phyloP scores from a whole-genome alignment of 2,888 invertebrate genomes.

The Agriotes lineatus region DNA sequence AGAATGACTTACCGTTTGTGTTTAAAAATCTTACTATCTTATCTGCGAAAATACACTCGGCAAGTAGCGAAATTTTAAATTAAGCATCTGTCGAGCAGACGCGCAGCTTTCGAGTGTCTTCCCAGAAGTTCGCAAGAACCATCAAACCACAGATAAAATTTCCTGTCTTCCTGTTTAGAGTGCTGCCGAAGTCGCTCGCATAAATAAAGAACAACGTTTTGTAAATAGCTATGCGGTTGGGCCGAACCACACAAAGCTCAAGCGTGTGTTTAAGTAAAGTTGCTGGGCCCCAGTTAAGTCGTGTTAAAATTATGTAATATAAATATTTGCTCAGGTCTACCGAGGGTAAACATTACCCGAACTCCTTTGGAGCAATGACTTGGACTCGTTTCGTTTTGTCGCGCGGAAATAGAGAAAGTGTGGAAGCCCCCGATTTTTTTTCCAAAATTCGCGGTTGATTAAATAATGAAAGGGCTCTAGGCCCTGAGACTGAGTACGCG shows the following conservation, averaged over 20 bases:
- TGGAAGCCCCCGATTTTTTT: too few species aligned
- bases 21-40: background rate
- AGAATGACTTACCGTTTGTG: background rate
- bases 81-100: constrained; percentile 30
- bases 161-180: constrained; percentile 29
- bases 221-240: constrained; percentile 9
- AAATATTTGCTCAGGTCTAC: constrained; percentile 50
- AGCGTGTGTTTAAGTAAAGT: constrained; percentile 19
- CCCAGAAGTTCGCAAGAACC: constrained; percentile 21
- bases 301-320: constrained; percentile 44
- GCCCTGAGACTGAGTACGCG: background rate
- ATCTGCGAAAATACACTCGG: background rate
- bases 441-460: too few species aligned
- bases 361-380: constrained; percentile 47
- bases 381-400: constrained; percentile 23
- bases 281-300: constrained; percentile 24
- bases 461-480: too few species aligned
- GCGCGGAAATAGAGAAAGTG: background rate
- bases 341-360: constrained; percentile 47
- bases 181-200: background rate
- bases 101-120: constrained; percentile 3
- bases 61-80: constrained; percentile 12
- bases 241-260: constrained; percentile 7
- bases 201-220: constrained; percentile 13
- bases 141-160: constrained; percentile 31